phyloP scores from a whole-genome alignment of 1,140 invertebrate genomes.

The Aphis craccivora region DNA sequence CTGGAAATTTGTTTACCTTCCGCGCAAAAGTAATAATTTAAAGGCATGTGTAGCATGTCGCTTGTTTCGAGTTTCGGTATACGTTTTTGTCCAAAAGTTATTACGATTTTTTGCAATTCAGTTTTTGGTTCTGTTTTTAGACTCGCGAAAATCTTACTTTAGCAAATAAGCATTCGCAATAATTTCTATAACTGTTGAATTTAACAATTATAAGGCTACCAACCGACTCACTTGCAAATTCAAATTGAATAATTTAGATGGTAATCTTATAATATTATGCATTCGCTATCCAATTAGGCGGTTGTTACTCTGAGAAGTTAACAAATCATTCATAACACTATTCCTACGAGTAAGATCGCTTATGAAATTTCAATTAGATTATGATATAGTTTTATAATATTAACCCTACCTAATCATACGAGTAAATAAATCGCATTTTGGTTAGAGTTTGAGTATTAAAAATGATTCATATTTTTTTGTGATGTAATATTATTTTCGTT shows the following conservation, averaged over 20 bases:
- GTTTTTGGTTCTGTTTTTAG: not conserved
- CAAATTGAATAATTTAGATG: conserved; percentile 29
- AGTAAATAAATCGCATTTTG: not conserved
- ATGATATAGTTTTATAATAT: not conserved
- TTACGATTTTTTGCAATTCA: not conserved
- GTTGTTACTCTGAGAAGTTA: not conserved
- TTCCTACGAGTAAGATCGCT: not conserved
- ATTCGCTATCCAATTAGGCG: conserved; percentile 12
- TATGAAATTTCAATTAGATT: not conserved
- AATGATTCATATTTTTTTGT: not conserved
- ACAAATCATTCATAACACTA: not conserved
- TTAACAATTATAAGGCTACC: not conserved
- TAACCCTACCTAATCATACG: not conserved
- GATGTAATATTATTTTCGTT: not conserved
- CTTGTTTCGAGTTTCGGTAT: not conserved
- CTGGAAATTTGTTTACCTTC: conserved; percentile 22
- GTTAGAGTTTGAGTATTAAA: not conserved
- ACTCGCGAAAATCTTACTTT: not conserved
- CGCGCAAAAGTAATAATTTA: not conserved
- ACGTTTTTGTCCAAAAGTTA: not conserved
- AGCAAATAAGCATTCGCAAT: not conserved
- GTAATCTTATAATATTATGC: conserved; percentile 32
- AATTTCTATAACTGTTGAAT: not conserved
- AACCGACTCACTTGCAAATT: not conserved
- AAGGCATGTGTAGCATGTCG: not conserved